These are phyloP conservation scores for Myotis brandtii DNA, from an alignment of 2,113 vertebrate species.

Conservation along the genomic window DNA sequence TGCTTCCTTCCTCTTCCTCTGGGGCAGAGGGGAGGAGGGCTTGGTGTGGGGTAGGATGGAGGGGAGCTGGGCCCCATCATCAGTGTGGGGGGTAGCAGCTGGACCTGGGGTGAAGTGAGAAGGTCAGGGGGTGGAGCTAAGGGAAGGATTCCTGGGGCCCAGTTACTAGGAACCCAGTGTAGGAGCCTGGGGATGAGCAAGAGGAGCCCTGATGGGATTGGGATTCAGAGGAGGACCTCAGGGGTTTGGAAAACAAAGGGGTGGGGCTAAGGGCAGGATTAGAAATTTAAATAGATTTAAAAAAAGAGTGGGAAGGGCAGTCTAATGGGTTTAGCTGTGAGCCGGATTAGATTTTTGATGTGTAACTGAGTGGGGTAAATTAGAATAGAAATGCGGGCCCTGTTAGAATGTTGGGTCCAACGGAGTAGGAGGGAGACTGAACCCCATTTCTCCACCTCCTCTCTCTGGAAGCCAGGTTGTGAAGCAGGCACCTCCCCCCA, in stretches of 20 bases:
- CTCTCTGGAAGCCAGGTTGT: background rate
- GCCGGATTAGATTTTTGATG: background rate
- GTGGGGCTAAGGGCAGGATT: background rate
- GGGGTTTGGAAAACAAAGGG: background rate
- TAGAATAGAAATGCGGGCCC: background rate
- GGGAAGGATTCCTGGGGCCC: background rate
- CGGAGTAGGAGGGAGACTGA: background rate
- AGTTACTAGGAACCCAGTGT: background rate
- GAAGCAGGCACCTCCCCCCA: background rate
- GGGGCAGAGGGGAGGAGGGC: background rate
- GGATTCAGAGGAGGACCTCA: background rate
- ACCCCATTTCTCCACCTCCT: background rate
- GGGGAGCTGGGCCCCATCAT: background rate
- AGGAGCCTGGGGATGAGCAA: background rate
- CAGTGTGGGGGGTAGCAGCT: background rate
- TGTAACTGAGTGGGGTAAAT: background rate
- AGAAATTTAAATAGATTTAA: background rate
- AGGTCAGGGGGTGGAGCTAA: background rate
- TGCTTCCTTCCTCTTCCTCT: background rate
- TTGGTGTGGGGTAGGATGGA: background rate
- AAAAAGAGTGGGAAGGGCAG: background rate
- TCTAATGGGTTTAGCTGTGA: background rate
- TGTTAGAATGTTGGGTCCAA: background rate
- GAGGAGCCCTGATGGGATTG: background rate
- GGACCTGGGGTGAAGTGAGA: accelerated